Conservation (phyloP, 2,888 invertebrate genomes). For the Scaptomyza tumidula region DNA sequence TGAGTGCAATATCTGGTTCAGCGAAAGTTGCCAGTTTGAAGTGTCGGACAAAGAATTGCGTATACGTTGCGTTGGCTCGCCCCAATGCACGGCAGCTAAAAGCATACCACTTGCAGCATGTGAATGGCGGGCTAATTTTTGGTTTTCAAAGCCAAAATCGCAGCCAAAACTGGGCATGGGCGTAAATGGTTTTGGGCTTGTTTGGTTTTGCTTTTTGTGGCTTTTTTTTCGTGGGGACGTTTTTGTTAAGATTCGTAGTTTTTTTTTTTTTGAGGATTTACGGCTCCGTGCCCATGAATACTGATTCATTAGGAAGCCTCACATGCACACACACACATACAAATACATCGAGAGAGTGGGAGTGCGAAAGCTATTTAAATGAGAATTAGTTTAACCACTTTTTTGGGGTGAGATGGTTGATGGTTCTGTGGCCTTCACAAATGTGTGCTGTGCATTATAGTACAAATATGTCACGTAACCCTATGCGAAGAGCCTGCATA, state of each 20-base stretch:
- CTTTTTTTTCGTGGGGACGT: not conserved
- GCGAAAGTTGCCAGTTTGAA: constrained; percentile 45
- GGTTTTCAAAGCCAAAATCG: constrained; percentile 48
- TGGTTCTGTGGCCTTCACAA: constrained; percentile 40
- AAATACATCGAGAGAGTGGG: not conserved
- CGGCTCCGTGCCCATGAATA: constrained; percentile 60
- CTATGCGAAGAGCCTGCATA: constrained; percentile 2
- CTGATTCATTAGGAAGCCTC: constrained; percentile 67
- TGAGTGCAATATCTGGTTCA: constrained; percentile 31
- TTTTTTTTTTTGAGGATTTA: constrained; percentile 12
- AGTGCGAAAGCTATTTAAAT: constrained; percentile 58
- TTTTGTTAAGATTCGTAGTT: constrained; percentile 14
- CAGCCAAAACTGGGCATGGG: constrained; percentile 31
- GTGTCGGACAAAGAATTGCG: constrained; percentile 37
- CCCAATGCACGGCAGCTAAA: constrained; percentile 6
- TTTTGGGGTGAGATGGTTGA: constrained; percentile 23
- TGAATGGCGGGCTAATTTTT: constrained; percentile 58
- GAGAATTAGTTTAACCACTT: constrained; percentile 59
- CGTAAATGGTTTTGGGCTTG: constrained; percentile 47
- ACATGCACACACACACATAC: constrained; percentile 16
- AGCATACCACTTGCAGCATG: constrained; percentile 8
- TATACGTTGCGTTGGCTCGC: constrained; percentile 52
- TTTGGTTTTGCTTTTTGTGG: constrained; percentile 38
- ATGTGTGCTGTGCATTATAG: constrained; percentile 14
- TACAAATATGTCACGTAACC: constrained; percentile 32